phyloP scores from a whole-genome alignment of 2,797 vertebrate species.

The Cryptoprocta ferox region DNA sequence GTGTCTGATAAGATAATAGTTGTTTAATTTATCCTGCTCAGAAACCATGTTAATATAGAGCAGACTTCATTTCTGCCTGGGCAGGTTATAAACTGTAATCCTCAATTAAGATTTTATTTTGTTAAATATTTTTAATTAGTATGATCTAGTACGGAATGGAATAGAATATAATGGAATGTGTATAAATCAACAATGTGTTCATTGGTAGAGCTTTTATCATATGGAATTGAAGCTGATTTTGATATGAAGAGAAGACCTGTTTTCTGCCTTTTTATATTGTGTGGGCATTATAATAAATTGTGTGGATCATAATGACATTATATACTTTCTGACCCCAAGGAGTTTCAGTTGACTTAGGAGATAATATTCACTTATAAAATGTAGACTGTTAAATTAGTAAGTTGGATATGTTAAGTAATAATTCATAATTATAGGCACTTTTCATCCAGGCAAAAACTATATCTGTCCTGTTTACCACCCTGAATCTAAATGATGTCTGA shows the following conservation, averaged over 20 bases:
- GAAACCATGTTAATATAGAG: neutral
- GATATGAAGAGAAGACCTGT: neutral
- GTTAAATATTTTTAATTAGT: conserved; percentile 32
- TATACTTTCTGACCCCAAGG: neutral
- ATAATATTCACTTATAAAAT: conserved; percentile 16
- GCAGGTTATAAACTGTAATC: neutral
- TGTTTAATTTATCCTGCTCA: conserved; percentile 33
- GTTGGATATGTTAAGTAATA: neutral
- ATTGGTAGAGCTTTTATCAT: neutral
- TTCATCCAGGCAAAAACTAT: neutral
- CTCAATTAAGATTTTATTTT: conserved; percentile 28
- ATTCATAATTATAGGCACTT: neutral
- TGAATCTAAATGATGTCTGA: neutral
- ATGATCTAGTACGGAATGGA: neutral
- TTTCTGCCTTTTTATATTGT: neutral
- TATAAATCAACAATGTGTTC: neutral
- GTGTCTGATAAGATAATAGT: neutral
- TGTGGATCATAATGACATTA: neutral
- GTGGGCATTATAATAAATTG: neutral
- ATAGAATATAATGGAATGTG: neutral
- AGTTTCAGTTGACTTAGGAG: conserved; percentile 34
- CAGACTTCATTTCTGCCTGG: neutral
- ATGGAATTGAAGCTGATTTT: neutral
- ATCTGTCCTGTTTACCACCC: neutral
- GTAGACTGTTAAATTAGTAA: neutral